Conservation (phyloP, 2,888 invertebrate genomes). For the Cynaeus angustus region DNA sequence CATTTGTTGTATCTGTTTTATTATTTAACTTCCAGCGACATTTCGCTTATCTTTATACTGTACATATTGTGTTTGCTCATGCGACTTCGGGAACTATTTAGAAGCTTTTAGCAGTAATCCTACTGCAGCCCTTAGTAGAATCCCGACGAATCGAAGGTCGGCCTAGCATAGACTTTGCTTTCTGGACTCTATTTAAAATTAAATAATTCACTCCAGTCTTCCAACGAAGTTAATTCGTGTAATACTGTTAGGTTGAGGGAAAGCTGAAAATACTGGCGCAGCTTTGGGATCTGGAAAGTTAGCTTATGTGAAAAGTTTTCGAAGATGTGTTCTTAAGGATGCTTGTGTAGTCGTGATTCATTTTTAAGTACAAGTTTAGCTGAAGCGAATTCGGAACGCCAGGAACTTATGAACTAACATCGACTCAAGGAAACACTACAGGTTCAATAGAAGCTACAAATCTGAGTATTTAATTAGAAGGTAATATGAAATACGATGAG, state of each 20-base stretch:
- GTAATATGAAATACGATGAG: conserved; percentile 35
- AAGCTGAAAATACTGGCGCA: conserved; percentile 27
- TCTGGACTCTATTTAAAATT: conserved; percentile 21
- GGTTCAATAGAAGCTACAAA: conserved; percentile 28
- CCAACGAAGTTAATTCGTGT: conserved; percentile 40
- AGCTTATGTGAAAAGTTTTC: conserved; percentile 53
- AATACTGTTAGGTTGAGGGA: conserved; percentile 36
- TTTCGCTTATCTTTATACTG: conserved; percentile 1
- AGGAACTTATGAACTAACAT: conserved; percentile 52
- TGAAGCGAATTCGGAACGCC: conserved; percentile 46
- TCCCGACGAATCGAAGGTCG: neutral
- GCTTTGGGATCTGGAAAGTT: conserved; percentile 22
- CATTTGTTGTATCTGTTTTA: conserved; percentile 1
- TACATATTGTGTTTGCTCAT: neutral
- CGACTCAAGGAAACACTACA: conserved; percentile 33
- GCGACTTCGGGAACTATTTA: conserved; percentile 18
- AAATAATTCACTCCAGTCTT: conserved; percentile 13
- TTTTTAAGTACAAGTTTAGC: conserved; percentile 55
- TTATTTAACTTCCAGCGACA: neutral
- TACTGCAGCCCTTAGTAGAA: neutral
- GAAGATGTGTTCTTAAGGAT: conserved; percentile 51
- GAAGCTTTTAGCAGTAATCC: conserved; percentile 13
- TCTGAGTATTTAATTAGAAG: conserved; percentile 52
- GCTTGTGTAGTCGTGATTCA: conserved; percentile 54
- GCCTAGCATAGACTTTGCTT: neutral